Evolutionary conservation across 2,888 invertebrate genomes (phyloP), one percentile per base, ranked within the genome.

Genomic region (Oligia fasciuncula): DNA sequence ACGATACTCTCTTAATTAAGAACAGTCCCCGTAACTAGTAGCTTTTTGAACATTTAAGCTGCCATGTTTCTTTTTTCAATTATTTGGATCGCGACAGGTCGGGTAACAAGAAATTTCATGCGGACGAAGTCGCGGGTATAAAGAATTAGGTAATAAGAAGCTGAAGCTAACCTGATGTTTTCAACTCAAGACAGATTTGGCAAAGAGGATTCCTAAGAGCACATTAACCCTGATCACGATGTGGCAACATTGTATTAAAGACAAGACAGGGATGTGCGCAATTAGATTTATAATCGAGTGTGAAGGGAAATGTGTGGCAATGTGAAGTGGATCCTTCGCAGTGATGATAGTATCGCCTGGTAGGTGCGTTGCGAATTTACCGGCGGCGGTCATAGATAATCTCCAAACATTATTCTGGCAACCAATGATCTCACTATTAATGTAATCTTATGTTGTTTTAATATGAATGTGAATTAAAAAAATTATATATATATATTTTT

Each of bases 261-360:
- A 63, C 77, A 77, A 67, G 11, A n/a, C 49, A 77, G 29, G 78
- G 82, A 81, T 77, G 71, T 70, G 9, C 8, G 73, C 82, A 85
- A 79, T 85, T 77, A 85, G 43, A 60, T 73, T 9, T 65, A 76
- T 49, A 73, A 79, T 73, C 40, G 62, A 67, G 66, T 79, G 75
- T 79, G 69, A 46, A 85, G 79, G 79, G 74, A 71, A 72, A 68
- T 79, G 19, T 84, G 82, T 76, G 73, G 85, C 78, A 82, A 73
- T 67, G 54, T 66, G 46, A 35, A 46, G 67, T 43, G 46, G 35
- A 69, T 73, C 68, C 78, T 72, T 46, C 49, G 23, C 60, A 63
- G 51, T 1, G 13, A 13, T 49, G 71, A 85, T 69, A 9, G 9
- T 74, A 66, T 71, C 71, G 65, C 9, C 63, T 60, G 23, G 13